These are phyloP conservation scores for Mionectes macconnelli DNA, from an alignment of 2,113 vertebrate genomes.

Conservation along the genomic window DNA sequence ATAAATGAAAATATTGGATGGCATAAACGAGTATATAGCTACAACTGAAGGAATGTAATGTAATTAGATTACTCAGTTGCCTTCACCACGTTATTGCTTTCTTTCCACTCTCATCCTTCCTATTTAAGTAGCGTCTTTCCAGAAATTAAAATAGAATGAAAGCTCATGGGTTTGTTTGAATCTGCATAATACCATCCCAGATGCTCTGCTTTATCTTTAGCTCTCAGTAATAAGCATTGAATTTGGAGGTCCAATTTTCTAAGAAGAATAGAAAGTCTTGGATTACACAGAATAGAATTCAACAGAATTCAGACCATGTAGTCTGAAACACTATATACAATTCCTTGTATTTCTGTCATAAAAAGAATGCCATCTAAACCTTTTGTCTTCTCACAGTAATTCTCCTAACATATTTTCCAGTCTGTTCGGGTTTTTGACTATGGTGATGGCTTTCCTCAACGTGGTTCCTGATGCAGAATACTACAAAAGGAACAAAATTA, in stretches of 20 bases:
- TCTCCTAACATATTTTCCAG: not conserved
- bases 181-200: not conserved
- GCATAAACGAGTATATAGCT: not conserved
- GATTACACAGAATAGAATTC: not conserved
- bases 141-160: not conserved
- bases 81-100: not conserved
- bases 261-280: not conserved
- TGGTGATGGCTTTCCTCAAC: not conserved
- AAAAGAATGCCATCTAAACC: not conserved
- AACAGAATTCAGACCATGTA: not conserved
- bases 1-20: not conserved
- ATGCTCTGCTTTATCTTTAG: not conserved
- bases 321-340: not conserved
- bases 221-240: not conserved
- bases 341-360: not conserved
- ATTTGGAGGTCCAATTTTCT: not conserved
- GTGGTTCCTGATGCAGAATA: not conserved
- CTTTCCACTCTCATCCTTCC: not conserved
- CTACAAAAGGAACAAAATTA: not conserved
- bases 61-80: not conserved
- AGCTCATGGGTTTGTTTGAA: not conserved
- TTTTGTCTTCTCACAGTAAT: not conserved
- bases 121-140: not conserved
- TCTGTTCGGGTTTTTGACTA: not conserved
- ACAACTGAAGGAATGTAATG: not conserved